Percentiles rank a stretch among this genome's conserved stretches.
Conservation (phyloP, 2,113 vertebrate species). For the Rhegmatorhina hoffmannsi region DNA sequence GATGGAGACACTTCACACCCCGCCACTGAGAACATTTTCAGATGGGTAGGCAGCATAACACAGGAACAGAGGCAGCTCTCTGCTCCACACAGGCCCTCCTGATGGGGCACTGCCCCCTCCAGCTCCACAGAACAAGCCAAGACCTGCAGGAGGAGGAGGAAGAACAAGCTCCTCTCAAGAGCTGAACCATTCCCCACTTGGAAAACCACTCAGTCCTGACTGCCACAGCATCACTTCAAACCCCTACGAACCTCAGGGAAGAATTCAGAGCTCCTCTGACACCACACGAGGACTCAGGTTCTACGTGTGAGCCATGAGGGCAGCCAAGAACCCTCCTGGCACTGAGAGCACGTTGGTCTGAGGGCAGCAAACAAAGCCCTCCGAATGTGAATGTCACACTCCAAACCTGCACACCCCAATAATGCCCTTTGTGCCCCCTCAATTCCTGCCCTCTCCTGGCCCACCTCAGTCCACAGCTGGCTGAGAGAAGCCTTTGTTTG, state of each 20-base stretch:
- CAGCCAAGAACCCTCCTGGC: neutral
- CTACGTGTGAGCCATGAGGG: fast-evolving
- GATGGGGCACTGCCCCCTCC: fast-evolving
- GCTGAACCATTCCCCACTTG: neutral
- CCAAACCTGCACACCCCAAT: fast-evolving
- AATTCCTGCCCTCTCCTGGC: neutral
- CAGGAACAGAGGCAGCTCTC: neutral
- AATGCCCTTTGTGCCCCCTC: too few species aligned
- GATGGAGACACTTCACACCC: neutral
- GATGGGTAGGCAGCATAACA: neutral
- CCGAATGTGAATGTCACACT: neutral
- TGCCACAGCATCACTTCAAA: neutral
- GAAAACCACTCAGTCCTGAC: neutral
- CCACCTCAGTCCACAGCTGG: too few species aligned
- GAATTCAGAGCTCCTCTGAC: neutral
- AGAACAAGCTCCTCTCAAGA: neutral
- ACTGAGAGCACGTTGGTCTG: too few species aligned
- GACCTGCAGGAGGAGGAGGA: neutral
- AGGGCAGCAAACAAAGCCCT: neutral
- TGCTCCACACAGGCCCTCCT: neutral
- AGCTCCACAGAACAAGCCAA: neutral
- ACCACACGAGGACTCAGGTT: fast-evolving
- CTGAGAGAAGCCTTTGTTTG: neutral
- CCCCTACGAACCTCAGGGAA: neutral
- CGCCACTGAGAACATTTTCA: neutral